Percentiles rank a stretch among this genome's conserved stretches.
Evolutionary conservation across 2,113 vertebrate species (phyloP).

Genomic region (Picathartes gymnocephalus): DNA sequence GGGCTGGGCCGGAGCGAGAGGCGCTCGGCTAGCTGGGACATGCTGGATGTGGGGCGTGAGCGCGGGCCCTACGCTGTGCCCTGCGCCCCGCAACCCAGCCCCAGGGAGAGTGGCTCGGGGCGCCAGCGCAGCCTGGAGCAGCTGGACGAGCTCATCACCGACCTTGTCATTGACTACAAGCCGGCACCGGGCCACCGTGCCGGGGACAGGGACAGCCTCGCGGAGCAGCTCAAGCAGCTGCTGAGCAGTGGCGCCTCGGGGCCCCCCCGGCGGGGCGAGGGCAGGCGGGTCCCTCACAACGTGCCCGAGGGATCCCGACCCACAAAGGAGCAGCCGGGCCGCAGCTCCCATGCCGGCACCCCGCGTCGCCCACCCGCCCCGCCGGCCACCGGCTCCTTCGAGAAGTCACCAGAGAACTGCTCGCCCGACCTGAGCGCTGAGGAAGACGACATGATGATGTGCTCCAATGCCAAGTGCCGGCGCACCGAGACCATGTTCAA

Average conservation of each 20-base stretch:
- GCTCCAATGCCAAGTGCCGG: conserved; percentile 90
- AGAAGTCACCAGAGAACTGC: conserved; percentile 73
- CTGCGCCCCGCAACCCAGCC: not conserved
- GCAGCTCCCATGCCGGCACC: conserved; percentile 73
- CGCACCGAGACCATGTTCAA: conserved; percentile 90
- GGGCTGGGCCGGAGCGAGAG: conserved; percentile 70
- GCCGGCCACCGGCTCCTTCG: not conserved
- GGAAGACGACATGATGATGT: conserved; percentile 92
- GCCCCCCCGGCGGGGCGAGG: conserved; percentile 56
- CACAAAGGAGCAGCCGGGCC: conserved; percentile 77
- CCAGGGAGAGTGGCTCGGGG: conserved; percentile 71
- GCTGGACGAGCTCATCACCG: conserved; percentile 90
- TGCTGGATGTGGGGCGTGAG: conserved; percentile 59
- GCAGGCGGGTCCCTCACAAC: not conserved
- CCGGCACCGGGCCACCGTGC: conserved; percentile 71
- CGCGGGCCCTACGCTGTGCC: not conserved
- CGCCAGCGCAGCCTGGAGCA: conserved; percentile 93
- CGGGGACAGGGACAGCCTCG: conserved; percentile 69
- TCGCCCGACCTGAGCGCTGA: conserved; percentile 88
- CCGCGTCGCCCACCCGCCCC: conserved; percentile 25
- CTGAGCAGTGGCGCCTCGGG: conserved; percentile 72
- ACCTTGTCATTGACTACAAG: conserved; percentile 93
- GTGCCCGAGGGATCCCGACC: conserved; percentile 56
- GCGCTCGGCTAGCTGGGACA: conserved; percentile 81
- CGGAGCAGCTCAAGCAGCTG: conserved; percentile 84